phyloP scores from a whole-genome alignment of 2,888 invertebrate species.

The Caenorhabditis afra region DNA sequence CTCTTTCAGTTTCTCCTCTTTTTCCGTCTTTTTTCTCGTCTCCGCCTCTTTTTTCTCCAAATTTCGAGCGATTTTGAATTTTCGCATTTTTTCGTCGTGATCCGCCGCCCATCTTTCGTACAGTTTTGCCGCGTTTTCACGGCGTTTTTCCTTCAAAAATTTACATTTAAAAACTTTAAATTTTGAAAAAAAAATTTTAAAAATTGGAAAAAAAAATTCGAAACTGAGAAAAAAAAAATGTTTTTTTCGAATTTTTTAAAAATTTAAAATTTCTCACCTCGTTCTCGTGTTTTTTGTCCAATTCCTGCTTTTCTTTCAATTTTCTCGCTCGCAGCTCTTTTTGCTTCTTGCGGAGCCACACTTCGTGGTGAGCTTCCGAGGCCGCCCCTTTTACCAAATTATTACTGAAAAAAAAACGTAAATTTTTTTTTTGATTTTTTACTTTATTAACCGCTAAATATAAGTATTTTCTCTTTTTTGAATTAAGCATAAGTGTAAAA shows the following conservation, averaged over 20 bases:
- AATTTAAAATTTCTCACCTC: constrained; percentile 22
- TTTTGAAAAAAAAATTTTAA: too few relatives aligned
- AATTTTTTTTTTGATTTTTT: not conserved
- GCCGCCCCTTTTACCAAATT: not conserved
- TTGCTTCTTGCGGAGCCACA: constrained; percentile 59
- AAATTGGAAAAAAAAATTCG: too few relatives aligned
- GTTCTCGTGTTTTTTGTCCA: constrained; percentile 33
- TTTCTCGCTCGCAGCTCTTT: constrained; percentile 40
- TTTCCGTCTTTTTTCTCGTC: not conserved
- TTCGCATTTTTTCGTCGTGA: constrained; percentile 40
- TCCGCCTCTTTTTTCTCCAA: constrained; percentile 19
- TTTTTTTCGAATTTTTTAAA: constrained; percentile 40
- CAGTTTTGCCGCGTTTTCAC: constrained; percentile 50
- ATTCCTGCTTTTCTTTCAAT: constrained; percentile 26
- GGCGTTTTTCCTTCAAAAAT: too few relatives aligned
- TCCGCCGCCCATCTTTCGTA: constrained; percentile 62
- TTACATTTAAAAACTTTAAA: too few relatives aligned
- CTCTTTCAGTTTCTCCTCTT: constrained; percentile 4
- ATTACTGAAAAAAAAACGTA: constrained; percentile 14
- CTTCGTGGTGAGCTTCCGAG: constrained; percentile 44
- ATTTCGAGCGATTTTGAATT: not conserved
- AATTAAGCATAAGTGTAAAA: too few relatives aligned
- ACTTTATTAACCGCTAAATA: too few relatives aligned
- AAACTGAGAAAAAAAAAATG: too few relatives aligned
- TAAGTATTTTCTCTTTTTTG: too few relatives aligned